Base-by-base conservation (phyloP, 2,888 invertebrate genomes). In the Caenorhabditis parvicauda region DNA sequence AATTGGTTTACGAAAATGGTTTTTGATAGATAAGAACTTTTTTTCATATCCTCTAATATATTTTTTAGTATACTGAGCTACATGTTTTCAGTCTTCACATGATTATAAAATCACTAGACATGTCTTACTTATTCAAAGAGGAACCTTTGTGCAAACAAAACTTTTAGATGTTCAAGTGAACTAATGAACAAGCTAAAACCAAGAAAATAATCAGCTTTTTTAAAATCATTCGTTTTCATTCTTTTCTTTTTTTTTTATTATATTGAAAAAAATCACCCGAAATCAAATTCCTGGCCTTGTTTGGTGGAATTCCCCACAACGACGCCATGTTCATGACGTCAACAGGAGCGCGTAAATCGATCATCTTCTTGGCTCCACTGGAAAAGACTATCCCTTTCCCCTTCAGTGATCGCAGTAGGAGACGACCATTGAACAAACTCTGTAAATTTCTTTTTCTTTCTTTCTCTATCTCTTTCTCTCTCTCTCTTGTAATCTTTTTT, bases 301-400 rank as follows among this genome's bases (percentile, higher is more conserved):
- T 59, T 14, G 50, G 50, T 29, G 53, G 46, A 2, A 74, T 59
- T 25, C 76, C 79, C 63, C 79, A 77, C 22, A 81, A 52, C 2
- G 66, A 38, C 21, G 71, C 59, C 67, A 81, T 59, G 56, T 81
- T 81, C 64, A 79, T 78, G n/a, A 67, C 75, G 59, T 81, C 81
- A 43, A 72, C 74, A 0, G 81, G 81, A 1, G 72, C 78, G 3
- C 81, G 72, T n/a, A 81, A 53, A 43, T 76, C 69, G 25, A 77
- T 53, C 42, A 77, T 60, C 37, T 54, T 54, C 21, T 67, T 60
- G 14, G 77, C 72, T 14, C 56, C 76, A 28, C 72, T 72, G 17
- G 67, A 67, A 48, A 80, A 48, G 24, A 80, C 57, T 2, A 80
- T 44, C 35, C 75, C 74, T 35, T 64, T 55, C 2, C 70, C 42